Conservation (phyloP, 2,797 vertebrate genomes). For the Micropoecilia bifurca region DNA sequence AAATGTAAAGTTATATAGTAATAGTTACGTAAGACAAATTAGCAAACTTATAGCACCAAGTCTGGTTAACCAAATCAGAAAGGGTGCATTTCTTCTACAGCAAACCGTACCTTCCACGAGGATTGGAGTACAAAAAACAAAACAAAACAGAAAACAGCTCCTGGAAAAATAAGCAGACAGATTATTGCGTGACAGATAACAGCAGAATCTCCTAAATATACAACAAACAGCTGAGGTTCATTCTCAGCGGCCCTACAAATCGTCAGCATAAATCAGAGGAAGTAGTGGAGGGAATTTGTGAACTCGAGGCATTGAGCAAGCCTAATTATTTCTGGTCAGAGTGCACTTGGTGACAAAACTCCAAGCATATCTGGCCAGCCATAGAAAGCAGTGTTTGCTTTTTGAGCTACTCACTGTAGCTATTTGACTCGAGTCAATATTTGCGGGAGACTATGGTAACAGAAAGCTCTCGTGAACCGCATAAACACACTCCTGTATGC, state of each 20-base stretch:
- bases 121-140: slow-evolving; percentile 32
- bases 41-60: slow-evolving; percentile 25
- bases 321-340: slow-evolving; percentile 34
- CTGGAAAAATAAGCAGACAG: slow-evolving; percentile 25
- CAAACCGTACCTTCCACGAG: slow-evolving; percentile 18
- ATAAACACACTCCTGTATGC: slow-evolving; percentile 55
- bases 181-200: slow-evolving; percentile 47
- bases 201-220: slow-evolving; percentile 30
- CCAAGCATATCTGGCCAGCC: slow-evolving; percentile 38
- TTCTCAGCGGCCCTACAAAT: slow-evolving; percentile 1
- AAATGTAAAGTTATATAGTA: slow-evolving; percentile 7
- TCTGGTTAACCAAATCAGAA: slow-evolving; percentile 25
- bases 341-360: slow-evolving; percentile 42
- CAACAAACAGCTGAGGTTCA: slow-evolving; percentile 4
- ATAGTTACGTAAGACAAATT: slow-evolving; percentile 47
- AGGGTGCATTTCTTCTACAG: not conserved
- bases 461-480: slow-evolving; percentile 59
- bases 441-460: slow-evolving; percentile 76
- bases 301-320: slow-evolving; percentile 11
- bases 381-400: slow-evolving; percentile 51
- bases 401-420: slow-evolving; percentile 62
- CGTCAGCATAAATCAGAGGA: slow-evolving; percentile 1
- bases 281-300: not conserved
- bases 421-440: slow-evolving; percentile 72
- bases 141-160: not conserved